phyloP scores from a whole-genome alignment of 2,888 invertebrate genomes.

The Drosophila recens region DNA sequence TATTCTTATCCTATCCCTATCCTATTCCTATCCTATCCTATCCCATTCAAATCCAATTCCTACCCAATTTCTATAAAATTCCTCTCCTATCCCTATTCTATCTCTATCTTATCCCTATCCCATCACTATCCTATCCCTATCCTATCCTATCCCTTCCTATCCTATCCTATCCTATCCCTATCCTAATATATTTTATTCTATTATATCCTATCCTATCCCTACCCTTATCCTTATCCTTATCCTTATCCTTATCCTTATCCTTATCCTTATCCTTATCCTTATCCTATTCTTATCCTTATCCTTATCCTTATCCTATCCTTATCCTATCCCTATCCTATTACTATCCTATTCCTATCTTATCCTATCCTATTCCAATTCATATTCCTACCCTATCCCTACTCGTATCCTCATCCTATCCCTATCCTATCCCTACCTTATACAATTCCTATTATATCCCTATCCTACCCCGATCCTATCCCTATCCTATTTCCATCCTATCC shows the following conservation, averaged over 20 bases:
- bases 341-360: conserved; percentile 2
- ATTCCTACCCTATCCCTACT: not conserved
- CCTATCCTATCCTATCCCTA: no score
- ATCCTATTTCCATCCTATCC: not conserved
- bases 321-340: not conserved
- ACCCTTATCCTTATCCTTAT: not conserved
- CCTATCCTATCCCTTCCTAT: not conserved
- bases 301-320: not conserved
- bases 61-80: no score
- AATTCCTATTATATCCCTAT: not conserved
- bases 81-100: not conserved
- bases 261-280: not conserved
- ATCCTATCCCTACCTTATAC: not conserved
- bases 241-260: no score
- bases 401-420: not conserved
- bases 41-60: not conserved
- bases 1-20: not conserved
- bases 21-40: not conserved
- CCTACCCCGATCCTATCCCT: not conserved
- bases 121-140: not conserved
- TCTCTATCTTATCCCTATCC: not conserved
- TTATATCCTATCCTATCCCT: not conserved
- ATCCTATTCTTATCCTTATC: not conserved
- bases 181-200: no score
- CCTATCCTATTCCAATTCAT: no score